Evolutionary conservation across 2,888 invertebrate genomes (phyloP), one percentile per base, ranked within the genome.

Genomic region (Dolichopus griseipennis): DNA sequence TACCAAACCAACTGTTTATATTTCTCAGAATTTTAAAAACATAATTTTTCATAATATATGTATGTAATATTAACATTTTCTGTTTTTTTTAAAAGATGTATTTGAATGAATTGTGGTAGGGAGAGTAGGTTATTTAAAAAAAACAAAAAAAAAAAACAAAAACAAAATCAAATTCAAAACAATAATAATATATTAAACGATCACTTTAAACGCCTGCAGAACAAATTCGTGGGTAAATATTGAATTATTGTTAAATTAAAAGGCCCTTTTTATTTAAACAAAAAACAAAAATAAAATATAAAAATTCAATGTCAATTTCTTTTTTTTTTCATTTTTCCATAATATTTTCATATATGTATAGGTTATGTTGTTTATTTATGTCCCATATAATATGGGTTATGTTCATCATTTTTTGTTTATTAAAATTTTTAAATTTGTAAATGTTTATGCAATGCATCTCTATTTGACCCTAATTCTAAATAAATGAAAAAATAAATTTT

Each of bases 171-270:
- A n/a, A n/a, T n/a, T n/a, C n/a, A n/a, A n/a, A n/a, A n/a, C n/a
- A n/a, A n/a, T n/a, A n/a, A n/a, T n/a, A n/a, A n/a, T n/a, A n/a
- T n/a, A 18, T 15, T 52, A 52, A 52, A 52, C 18, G 52, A 52
- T 12, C 18, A 52, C 52, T 52, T 52, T 52, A 52, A 52, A 52
- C 52, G 52, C 52, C 52, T 52, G 52, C 52, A 52, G 52, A 52
- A 52, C 52, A 52, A 52, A 52, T 52, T 52, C 52, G n/a, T 52
- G 52, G 52, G 52, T 52, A 52, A 52, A 52, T 52, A 52, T 52
- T 52, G 52, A 52, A 52, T 52, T 52, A 52, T 52, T 52, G n/a
- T 18, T 18, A 52, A 27, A 27, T 27, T 27, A 27, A n/a, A n/a
- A 27, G 27, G 27, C 27, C 27, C 5, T 27, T 27, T 27, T 27